Evolutionary conservation across 2,113 vertebrate species (phyloP), one percentile per base, ranked within the genome.

Genomic region (Ceuthmochares aereus): DNA sequence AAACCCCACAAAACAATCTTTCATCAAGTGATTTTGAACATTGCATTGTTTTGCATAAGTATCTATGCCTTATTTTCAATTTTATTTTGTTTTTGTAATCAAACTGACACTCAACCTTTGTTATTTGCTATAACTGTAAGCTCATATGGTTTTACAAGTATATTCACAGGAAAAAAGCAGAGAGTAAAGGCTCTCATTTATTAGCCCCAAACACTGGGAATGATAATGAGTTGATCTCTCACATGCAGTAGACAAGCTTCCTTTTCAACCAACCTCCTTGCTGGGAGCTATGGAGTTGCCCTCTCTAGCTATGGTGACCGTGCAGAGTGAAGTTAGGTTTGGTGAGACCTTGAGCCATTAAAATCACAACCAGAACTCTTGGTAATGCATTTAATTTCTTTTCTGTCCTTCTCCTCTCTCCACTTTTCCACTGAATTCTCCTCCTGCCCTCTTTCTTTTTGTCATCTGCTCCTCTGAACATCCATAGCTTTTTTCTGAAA

Each of bases 231-330:
- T 49, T 94, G 62, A 17, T 74, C 21, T 84, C 23, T 34, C 17
- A 45, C 4, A 25, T 10, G 4, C 4, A 43, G 14, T 27, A 47
- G 59, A 45, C 6, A 87, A 77, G 14, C 18, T 70, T 89, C 45
- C 16, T 66, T 29, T 59, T 74, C 37, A 63, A n/a, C 4, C 58
- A 59, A 51, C 6, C 15, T 80, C 36, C 10, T 74, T 74, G 14
- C 27, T 87, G 27, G 30, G 21, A 77, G 51, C 23, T 79, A 30
- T 2, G 2, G 18, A 69, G 8, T 25, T 74, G 14, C 6, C 32
- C 0, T 1, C 11, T 51, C 22, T 43, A 59, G 37, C 1, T 1
- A 37, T 20, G 30, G 14, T 25, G 62, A 18, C 27, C 40, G 18
- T 68, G 37, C 34, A 55, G 36, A 70, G 12, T 8, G 16, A 89